Percentiles rank a stretch among this genome's conserved stretches.
These are phyloP conservation scores for Stenopsyche tienmushanensis DNA, from an alignment of 1,140 invertebrate species.

Conservation along the genomic window DNA sequence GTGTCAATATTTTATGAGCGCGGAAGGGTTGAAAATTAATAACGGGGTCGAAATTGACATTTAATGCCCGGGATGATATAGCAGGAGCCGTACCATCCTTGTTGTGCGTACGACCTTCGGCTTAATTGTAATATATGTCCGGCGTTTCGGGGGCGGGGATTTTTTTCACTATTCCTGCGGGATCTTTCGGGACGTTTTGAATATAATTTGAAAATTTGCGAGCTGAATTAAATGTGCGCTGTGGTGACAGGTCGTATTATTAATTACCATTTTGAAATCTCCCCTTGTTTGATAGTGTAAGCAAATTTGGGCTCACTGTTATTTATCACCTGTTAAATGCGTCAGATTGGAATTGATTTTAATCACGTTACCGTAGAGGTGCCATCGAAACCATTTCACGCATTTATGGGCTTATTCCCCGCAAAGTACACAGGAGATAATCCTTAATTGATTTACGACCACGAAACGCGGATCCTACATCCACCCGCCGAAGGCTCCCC, in stretches of 20 bases:
- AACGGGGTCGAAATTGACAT: not conserved
- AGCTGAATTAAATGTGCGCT: not conserved
- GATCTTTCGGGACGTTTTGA: not conserved
- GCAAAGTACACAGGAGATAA: too few species aligned
- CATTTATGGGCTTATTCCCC: not conserved
- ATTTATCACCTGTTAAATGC: not conserved
- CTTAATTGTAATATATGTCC: not conserved
- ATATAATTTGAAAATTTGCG: not conserved
- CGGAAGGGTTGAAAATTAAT: too few species aligned
- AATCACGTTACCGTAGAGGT: not conserved
- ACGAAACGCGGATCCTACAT: not conserved
- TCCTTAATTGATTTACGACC: constrained; percentile 1
- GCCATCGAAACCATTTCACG: not conserved
- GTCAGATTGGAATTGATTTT: not conserved
- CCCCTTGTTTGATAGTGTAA: not conserved
- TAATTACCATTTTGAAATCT: not conserved
- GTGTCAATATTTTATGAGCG: too few species aligned
- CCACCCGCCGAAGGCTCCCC: not conserved
- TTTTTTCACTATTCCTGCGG: not conserved
- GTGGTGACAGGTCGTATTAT: not conserved
- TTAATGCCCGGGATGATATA: not conserved
- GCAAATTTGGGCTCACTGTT: not conserved
- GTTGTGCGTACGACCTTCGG: not conserved
- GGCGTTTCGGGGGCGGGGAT: too few species aligned
- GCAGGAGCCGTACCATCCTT: too few species aligned